These are phyloP conservation scores for Laticauda colubrina DNA, from an alignment of 2,113 vertebrate genomes.

Conservation along the genomic window DNA sequence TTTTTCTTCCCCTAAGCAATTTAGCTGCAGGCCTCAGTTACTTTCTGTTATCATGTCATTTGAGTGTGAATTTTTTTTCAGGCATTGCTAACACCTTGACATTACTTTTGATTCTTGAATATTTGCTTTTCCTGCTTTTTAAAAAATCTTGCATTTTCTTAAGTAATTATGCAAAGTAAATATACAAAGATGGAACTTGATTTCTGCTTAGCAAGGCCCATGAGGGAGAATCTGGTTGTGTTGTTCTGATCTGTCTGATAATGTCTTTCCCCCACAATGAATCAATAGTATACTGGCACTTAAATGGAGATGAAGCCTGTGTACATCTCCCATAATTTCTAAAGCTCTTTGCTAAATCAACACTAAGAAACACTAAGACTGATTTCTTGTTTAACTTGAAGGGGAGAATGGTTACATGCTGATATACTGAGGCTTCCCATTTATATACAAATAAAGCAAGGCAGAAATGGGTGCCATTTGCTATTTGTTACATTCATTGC, in stretches of 20 bases:
- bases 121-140: slow-evolving; percentile 32
- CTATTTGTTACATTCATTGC: neutral
- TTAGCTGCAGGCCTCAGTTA: neutral
- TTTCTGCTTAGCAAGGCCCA: neutral
- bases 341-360: neutral
- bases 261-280: neutral
- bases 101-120: slow-evolving; percentile 35
- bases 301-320: neutral
- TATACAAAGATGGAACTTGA: neutral
- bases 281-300: neutral
- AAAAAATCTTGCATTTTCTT: slow-evolving; percentile 24
- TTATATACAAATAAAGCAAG: neutral
- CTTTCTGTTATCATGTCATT: neutral
- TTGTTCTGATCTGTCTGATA: neutral
- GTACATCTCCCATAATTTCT: neutral
- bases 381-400: neutral
- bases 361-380: neutral
- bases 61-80: slow-evolving; percentile 14
- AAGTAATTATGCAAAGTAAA: neutral
- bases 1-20: neutral
- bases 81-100: neutral
- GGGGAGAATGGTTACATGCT: too few species aligned
- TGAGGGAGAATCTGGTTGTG: neutral
- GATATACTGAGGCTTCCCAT: neutral
- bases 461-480: neutral